Conservation (phyloP, 1,140 invertebrate species). For the Cotesia glomerata region DNA sequence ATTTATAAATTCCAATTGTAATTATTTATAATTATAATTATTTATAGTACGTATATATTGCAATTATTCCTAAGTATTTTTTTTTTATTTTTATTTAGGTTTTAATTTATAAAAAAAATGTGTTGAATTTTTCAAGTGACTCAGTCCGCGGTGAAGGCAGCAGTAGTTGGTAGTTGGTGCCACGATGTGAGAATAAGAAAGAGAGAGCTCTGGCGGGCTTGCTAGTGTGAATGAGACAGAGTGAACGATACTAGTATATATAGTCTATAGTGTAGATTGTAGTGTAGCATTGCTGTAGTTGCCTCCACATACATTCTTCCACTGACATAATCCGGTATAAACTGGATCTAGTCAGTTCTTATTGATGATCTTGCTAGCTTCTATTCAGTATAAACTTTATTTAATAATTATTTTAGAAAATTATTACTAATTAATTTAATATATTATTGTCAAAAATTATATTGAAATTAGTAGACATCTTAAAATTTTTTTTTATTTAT, state of each 20-base stretch:
- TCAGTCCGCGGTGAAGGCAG: slow-evolving; percentile 24
- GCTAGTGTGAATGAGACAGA: slow-evolving; percentile 33
- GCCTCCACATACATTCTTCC: slow-evolving; percentile 38
- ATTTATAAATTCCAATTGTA: too few species aligned
- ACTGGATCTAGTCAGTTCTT: slow-evolving; percentile 44
- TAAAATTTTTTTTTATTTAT: too few species aligned
- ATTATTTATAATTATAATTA: too few species aligned
- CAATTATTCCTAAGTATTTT: too few species aligned
- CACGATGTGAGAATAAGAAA: neutral
- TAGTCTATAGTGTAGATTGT: slow-evolving; percentile 28
- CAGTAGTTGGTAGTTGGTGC: slow-evolving; percentile 6
- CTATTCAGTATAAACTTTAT: too few species aligned
- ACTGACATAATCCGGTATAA: slow-evolving; percentile 49
- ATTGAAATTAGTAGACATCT: too few species aligned
- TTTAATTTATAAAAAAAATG: slow-evolving; percentile 24
- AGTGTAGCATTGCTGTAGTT: slow-evolving; percentile 29
- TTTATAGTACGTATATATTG: too few species aligned
- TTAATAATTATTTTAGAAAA: too few species aligned
- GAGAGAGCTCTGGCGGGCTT: slow-evolving; percentile 21
- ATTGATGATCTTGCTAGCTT: slow-evolving; percentile 11
- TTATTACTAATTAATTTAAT: too few species aligned
- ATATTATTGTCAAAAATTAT: too few species aligned
- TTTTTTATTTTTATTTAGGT: neutral
- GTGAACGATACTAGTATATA: neutral
- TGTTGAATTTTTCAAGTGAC: neutral